Evolutionary conservation across 2,888 invertebrate genomes (phyloP), one percentile per base, ranked within the genome.

Genomic region (Leptura quadrifasciata): DNA sequence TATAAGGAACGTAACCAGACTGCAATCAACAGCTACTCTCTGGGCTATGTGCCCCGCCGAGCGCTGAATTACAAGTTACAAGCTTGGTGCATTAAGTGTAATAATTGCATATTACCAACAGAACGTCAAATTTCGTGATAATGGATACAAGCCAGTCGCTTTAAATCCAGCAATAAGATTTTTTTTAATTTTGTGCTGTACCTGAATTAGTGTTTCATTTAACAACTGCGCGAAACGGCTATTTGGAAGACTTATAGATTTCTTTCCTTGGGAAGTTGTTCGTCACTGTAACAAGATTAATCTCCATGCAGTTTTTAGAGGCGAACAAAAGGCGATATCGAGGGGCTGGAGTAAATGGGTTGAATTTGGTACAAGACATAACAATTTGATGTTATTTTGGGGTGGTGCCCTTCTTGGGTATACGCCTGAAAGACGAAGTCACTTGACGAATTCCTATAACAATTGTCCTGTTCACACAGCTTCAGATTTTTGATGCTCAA

Each of bases 81-180:
- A n/a, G n/a, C n/a, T n/a, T n/a, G n/a, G n/a, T n/a, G n/a, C n/a
- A n/a, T n/a, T n/a, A n/a, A n/a, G n/a, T n/a, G n/a, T n/a, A n/a
- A n/a, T n/a, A n/a, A n/a, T n/a, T n/a, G n/a, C n/a, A n/a, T n/a
- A n/a, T n/a, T n/a, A n/a, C n/a, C n/a, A n/a, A n/a, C n/a, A n/a
- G n/a, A n/a, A n/a, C n/a, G n/a, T n/a, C n/a, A n/a, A n/a, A 54
- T 54, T 12, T 18, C 54, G 54, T n/a, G n/a, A 54, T 12, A 54
- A 54, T 17, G 10, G 79, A 60, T 68, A 68, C n/a, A 68, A 47
- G 24, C 69, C 69, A 68, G 69, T 68, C 58, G 69, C 55, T 68
- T 57, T 52, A 21, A 68, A 68, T 2, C 69, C 69, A 24, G 69
- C 54, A 31, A 68, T 68, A 68, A 68, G 69, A 57, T 68, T 68